A percentile compares a stretch with the other conserved stretches of the same genome.
phyloP scores from a whole-genome alignment of 2,113 vertebrate genomes.

The Maccullochella peelii region DNA sequence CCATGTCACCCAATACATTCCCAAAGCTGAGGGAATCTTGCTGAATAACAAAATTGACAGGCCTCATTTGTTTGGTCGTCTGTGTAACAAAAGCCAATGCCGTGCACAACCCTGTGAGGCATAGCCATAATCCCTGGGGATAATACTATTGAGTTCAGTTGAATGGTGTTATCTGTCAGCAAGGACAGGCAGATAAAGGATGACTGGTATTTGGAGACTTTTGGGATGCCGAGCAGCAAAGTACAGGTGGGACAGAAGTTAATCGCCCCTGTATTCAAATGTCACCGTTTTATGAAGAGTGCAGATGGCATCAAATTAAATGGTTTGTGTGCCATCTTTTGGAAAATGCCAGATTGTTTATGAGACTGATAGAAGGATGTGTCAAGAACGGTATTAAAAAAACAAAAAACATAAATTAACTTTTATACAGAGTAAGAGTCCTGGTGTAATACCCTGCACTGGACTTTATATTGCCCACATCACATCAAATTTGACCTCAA shows the following conservation, averaged over 20 bases:
- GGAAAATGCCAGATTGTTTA: slow-evolving; percentile 24
- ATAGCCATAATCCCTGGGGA: slow-evolving; percentile 61
- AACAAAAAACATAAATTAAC: neutral
- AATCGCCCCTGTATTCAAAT: slow-evolving; percentile 59
- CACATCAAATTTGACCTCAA: neutral
- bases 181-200: slow-evolving; percentile 58
- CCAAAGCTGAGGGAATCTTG: slow-evolving; percentile 33
- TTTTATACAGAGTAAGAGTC: neutral
- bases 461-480: neutral
- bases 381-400: neutral
- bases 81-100: slow-evolving; percentile 53
- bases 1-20: slow-evolving; percentile 5
- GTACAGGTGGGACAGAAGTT: slow-evolving; percentile 49
- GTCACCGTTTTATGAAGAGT: neutral
- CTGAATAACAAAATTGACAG: slow-evolving; percentile 67
- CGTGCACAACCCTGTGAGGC: slow-evolving; percentile 38
- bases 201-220: slow-evolving; percentile 59
- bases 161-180: slow-evolving; percentile 70
- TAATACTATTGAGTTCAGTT: slow-evolving; percentile 52
- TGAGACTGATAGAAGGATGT: slow-evolving; percentile 2
- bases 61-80: slow-evolving; percentile 65
- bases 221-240: slow-evolving; percentile 11
- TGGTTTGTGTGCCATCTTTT: slow-evolving; percentile 25
- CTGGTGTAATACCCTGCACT: neutral
- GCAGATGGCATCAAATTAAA: slow-evolving; percentile 39